Conservation (phyloP, 2,113 vertebrate genomes). For the Nannospalax galili region DNA sequence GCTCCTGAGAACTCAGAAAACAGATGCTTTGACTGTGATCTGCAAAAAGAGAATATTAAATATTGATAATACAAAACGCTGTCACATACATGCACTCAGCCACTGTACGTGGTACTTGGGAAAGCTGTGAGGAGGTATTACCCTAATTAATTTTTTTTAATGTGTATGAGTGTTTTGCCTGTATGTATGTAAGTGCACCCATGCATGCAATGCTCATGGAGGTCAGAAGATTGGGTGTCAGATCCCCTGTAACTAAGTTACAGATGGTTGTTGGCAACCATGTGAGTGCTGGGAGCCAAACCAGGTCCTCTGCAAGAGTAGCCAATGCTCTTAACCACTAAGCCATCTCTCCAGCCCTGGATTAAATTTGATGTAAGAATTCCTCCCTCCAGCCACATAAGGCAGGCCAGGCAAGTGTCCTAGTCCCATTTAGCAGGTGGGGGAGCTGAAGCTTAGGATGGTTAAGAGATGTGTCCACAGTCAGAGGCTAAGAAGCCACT, state of each 20-base stretch:
- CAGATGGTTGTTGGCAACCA: too few relatives aligned
- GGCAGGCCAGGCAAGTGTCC: background rate
- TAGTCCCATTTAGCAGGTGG: background rate
- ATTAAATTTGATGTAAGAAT: background rate
- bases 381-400: background rate
- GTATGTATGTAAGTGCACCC: too few relatives aligned
- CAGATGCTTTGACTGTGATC: background rate
- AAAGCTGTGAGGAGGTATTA: background rate
- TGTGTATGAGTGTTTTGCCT: too few relatives aligned
- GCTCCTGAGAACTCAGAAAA: background rate
- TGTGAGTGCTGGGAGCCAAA: too few relatives aligned
- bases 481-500: background rate
- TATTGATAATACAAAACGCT: background rate
- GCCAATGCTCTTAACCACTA: too few relatives aligned
- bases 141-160: background rate
- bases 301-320: too few relatives aligned
- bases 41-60: background rate
- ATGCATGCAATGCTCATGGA: too few relatives aligned
- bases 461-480: background rate
- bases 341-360: too few relatives aligned
- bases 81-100: rapidly evolving
- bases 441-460: background rate
- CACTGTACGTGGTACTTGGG: rapidly evolving
- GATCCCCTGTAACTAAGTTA: too few relatives aligned
- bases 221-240: too few relatives aligned